These are phyloP conservation scores for Gallinago media DNA, from an alignment of 2,113 vertebrate genomes.

Conservation along the genomic window DNA sequence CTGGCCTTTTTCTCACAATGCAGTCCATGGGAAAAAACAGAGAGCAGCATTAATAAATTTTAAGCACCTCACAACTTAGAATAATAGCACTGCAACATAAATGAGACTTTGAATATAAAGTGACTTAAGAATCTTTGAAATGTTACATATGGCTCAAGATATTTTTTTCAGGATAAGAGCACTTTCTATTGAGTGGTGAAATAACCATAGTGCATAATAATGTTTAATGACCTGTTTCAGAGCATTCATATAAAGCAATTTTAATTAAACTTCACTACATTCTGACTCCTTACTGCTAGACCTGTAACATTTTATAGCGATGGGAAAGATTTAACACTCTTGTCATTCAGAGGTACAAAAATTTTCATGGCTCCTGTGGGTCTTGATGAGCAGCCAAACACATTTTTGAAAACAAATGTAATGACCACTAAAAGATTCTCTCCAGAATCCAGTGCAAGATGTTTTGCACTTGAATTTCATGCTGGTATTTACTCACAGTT, in stretches of 20 bases:
- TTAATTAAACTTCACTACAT: background rate
- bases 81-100: background rate
- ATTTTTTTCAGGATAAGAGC: background rate
- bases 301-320: background rate
- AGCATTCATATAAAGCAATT: background rate
- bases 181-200: background rate
- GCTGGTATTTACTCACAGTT: fast-evolving
- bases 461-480: background rate
- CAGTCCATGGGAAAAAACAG: background rate
- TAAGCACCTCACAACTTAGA: background rate
- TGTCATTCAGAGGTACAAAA: background rate
- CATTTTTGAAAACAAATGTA: background rate
- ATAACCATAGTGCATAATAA: background rate
- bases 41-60: background rate
- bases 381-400: background rate
- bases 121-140: background rate
- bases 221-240: background rate
- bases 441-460: background rate
- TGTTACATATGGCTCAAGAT: background rate
- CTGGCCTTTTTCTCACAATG: background rate
- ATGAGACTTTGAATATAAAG: background rate
- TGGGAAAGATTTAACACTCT: background rate
- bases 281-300: background rate
- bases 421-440: background rate
- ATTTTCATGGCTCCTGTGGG: background rate